Conservation (phyloP, 1,140 invertebrate genomes). For the Scaptomyza graminum region DNA sequence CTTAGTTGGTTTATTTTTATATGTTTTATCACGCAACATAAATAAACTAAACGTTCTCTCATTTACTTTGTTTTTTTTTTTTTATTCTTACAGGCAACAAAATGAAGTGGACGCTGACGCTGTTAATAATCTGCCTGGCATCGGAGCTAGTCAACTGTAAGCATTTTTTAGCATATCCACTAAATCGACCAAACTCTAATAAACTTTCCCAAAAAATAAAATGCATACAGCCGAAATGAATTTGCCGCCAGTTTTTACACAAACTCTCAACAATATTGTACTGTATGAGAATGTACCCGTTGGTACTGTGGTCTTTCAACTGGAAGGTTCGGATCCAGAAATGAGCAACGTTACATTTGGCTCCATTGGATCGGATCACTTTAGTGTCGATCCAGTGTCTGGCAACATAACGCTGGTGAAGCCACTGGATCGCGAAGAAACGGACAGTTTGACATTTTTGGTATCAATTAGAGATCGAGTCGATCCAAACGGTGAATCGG, state of each 20-base stretch:
- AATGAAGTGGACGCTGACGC: slow-evolving; percentile 46
- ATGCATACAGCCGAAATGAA: slow-evolving; percentile 83
- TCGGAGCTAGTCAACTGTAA: slow-evolving; percentile 33
- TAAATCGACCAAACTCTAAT: background rate
- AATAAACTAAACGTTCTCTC: slow-evolving; percentile 45
- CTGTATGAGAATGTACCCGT: slow-evolving; percentile 91
- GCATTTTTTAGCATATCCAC: background rate
- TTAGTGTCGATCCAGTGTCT: slow-evolving; percentile 89
- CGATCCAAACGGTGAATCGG: slow-evolving; percentile 85
- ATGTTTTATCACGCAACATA: slow-evolving; percentile 12
- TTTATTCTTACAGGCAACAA: slow-evolving; percentile 32
- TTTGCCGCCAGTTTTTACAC: slow-evolving; percentile 88
- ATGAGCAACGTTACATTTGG: slow-evolving; percentile 88
- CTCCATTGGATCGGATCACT: slow-evolving; percentile 91
- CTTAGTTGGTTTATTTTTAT: slow-evolving; percentile 39
- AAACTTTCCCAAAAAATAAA: background rate
- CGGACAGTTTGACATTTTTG: slow-evolving; percentile 69
- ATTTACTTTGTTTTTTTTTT: slow-evolving; percentile 26
- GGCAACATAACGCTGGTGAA: slow-evolving; percentile 91
- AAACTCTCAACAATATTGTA: slow-evolving; percentile 89
- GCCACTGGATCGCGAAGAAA: slow-evolving; percentile 93
- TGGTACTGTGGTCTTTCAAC: slow-evolving; percentile 89
- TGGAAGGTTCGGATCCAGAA: slow-evolving; percentile 92
- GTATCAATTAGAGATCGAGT: slow-evolving; percentile 87
- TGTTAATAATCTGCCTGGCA: slow-evolving; percentile 48